Conservation (phyloP, 2,888 invertebrate species). For the Danaus chrysippus region DNA sequence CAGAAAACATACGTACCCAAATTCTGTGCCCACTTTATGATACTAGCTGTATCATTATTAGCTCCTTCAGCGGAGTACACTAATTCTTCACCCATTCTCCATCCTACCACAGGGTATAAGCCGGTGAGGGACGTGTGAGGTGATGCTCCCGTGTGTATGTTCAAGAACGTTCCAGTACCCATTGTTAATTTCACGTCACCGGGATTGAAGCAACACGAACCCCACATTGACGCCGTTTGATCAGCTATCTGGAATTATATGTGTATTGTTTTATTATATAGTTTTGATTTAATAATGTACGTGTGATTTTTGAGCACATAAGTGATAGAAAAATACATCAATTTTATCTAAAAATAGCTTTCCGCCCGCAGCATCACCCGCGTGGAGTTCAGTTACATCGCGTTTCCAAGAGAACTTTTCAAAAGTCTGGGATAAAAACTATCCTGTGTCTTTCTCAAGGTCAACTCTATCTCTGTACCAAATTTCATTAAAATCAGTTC, state of each 20-base stretch:
- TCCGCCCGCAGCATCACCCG: no score
- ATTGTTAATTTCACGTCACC: conserved; percentile 93
- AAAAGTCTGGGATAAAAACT: no score
- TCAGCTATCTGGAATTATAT: conserved; percentile 84
- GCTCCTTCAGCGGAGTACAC: conserved; percentile 91
- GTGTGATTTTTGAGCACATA: no score
- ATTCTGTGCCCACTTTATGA: conserved; percentile 90
- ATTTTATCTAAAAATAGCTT: no score
- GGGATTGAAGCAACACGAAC: conserved; percentile 87
- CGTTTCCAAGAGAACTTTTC: no score
- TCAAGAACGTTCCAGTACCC: conserved; percentile 94
- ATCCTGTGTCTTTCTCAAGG: no score
- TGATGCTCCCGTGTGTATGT: conserved; percentile 86
- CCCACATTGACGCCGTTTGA: conserved; percentile 94
- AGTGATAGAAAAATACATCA: no score
- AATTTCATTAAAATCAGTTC: no score
- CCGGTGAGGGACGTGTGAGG: conserved; percentile 91
- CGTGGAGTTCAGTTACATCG: no score
- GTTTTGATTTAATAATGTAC: no score
- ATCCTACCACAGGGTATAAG: conserved; percentile 94
- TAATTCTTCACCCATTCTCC: conserved; percentile 78
- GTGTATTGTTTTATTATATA: no score
- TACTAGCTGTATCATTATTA: conserved; percentile 88
- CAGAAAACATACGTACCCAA: conserved; percentile 71
- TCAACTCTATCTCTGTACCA: no score